Evolutionary conservation across 2,888 invertebrate genomes (phyloP).

Genomic region (Phalera bucephala): DNA sequence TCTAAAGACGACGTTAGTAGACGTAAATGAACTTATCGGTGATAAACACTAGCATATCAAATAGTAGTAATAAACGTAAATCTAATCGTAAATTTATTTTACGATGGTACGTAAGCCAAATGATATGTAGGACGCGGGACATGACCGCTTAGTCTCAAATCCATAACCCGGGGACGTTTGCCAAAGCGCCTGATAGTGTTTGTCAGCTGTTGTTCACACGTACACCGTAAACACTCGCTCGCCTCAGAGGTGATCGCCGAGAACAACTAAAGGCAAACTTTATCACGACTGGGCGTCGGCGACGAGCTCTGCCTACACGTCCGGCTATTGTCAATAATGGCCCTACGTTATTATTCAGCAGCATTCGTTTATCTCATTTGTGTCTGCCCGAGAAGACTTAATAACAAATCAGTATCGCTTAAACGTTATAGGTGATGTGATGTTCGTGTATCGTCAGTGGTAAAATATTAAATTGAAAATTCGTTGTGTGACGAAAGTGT

Average conservation of each 20-base stretch:
- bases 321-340: slow-evolving; percentile 42
- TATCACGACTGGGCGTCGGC: slow-evolving; percentile 19
- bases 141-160: slow-evolving; percentile 13
- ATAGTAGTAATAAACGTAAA: too few relatives aligned
- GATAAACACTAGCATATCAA: too few relatives aligned
- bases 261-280: slow-evolving; percentile 19
- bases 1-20: background rate
- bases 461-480: slow-evolving; percentile 30
- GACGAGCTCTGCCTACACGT: slow-evolving; percentile 23
- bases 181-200: slow-evolving; percentile 42
- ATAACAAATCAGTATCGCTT: slow-evolving; percentile 66
- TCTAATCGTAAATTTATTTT: too few relatives aligned
- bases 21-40: too few relatives aligned
- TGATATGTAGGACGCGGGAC: background rate
- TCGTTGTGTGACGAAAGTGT: slow-evolving; percentile 28
- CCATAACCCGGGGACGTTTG: slow-evolving; percentile 34
- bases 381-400: slow-evolving; percentile 56
- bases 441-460: slow-evolving; percentile 40
- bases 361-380: slow-evolving; percentile 66
- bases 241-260: slow-evolving; percentile 14
- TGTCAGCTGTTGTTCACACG: slow-evolving; percentile 42
- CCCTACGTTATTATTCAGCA: slow-evolving; percentile 54
- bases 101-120: too few relatives aligned
- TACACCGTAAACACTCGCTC: slow-evolving; percentile 21
- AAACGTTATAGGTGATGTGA: slow-evolving; percentile 54